phyloP scores from a whole-genome alignment of 2,888 invertebrate genomes.

The Philonicus albiceps region DNA sequence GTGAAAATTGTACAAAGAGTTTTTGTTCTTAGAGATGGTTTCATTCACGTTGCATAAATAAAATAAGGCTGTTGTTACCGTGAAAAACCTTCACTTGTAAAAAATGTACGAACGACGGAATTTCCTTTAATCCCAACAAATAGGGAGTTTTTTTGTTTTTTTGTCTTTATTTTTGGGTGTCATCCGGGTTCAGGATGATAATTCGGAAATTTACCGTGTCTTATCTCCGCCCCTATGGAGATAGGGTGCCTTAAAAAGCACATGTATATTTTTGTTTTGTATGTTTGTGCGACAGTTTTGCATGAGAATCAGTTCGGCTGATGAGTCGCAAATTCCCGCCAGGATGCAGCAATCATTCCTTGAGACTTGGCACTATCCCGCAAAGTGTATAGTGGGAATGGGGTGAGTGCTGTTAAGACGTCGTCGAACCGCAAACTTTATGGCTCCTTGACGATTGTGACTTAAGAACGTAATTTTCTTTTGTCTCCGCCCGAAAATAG shows the following conservation, averaged over 20 bases:
- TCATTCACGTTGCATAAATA: neutral
- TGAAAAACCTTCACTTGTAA: neutral
- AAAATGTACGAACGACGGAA: conserved; percentile 6
- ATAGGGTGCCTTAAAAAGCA: neutral
- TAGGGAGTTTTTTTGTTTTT: too few relatives aligned
- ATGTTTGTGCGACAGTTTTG: neutral
- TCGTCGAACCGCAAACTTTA: conserved; percentile 41
- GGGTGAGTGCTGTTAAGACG: conserved; percentile 14
- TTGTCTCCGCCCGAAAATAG: neutral
- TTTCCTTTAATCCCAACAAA: conserved; percentile 40
- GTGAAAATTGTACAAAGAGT: conserved; percentile 47
- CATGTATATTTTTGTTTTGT: neutral
- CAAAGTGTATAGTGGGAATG: conserved; percentile 11
- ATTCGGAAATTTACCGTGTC: neutral
- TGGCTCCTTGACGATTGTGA: conserved; percentile 30
- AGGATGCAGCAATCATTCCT: conserved; percentile 1
- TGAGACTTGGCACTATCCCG: neutral
- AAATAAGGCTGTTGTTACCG: neutral
- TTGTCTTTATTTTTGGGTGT: neutral
- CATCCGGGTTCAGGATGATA: neutral
- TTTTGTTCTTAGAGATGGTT: conserved; percentile 5
- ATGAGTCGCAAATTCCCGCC: neutral
- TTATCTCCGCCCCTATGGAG: neutral
- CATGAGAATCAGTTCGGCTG: neutral
- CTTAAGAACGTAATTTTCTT: conserved; percentile 30